A percentile compares a stretch with the other conserved stretches of the same genome.
phyloP scores from a whole-genome alignment of 2,113 vertebrate species.

The Cavia aperea region DNA sequence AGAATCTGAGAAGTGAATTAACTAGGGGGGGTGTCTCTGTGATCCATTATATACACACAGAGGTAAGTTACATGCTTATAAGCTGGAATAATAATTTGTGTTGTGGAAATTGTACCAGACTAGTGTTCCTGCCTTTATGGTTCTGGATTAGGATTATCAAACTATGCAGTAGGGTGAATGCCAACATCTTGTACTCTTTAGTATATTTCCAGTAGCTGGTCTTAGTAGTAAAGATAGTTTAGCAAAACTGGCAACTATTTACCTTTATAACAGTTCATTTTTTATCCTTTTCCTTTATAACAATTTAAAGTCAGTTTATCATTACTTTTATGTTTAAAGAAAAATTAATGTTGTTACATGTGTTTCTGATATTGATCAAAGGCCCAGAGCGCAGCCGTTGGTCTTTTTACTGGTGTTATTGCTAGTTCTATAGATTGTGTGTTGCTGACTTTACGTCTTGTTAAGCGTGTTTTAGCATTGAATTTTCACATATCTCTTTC shows the following conservation, averaged over 20 bases:
- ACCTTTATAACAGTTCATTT: background rate
- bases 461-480: background rate
- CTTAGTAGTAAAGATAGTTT: background rate
- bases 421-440: background rate
- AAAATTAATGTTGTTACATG: background rate
- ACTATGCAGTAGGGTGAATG: background rate
- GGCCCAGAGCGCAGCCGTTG: background rate
- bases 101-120: background rate
- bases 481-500: background rate
- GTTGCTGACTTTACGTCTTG: background rate
- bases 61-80: background rate
- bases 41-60: background rate
- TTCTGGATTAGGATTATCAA: background rate
- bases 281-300: background rate
- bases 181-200: background rate
- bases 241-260: background rate
- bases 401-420: background rate
- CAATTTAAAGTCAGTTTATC: background rate
- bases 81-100: background rate
- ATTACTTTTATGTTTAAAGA: conserved; percentile 3
- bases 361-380: background rate
- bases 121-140: background rate
- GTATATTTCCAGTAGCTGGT: background rate
- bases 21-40: background rate
- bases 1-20: background rate